Conservation (phyloP, 2,888 invertebrate species). For the Physocephala rufipes region DNA sequence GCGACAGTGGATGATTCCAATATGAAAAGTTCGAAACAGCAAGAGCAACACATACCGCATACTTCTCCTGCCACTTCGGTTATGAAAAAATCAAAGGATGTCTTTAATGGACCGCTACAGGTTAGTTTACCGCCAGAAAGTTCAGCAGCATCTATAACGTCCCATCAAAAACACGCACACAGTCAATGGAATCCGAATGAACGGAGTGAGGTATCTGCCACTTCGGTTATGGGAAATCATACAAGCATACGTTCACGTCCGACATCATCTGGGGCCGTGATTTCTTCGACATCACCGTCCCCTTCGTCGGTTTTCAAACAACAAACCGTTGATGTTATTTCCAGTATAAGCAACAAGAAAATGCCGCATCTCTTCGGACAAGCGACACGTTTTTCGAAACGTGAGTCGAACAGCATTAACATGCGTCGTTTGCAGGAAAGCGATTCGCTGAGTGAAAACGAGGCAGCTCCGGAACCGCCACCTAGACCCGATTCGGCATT, state of each 20-base stretch:
- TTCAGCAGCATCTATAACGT: constrained; percentile 50
- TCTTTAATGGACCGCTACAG: constrained; percentile 75
- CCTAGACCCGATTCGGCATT: constrained; percentile 64
- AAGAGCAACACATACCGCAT: constrained; percentile 39
- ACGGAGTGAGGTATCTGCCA: constrained; percentile 43
- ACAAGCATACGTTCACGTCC: constrained; percentile 52
- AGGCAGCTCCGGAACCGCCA: constrained; percentile 65
- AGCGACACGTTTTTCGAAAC: constrained; percentile 62
- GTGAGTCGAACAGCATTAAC: constrained; percentile 65
- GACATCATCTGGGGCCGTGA: constrained; percentile 33
- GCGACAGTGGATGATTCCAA: constrained; percentile 23
- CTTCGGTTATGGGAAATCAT: constrained; percentile 32
- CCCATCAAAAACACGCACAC: constrained; percentile 39
- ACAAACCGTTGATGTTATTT: constrained; percentile 66
- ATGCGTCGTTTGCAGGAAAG: constrained; percentile 66
- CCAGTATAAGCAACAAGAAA: constrained; percentile 65
- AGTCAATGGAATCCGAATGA: constrained; percentile 50
- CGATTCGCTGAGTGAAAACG: constrained; percentile 66
- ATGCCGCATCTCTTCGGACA: constrained; percentile 66
- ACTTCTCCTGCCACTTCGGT: constrained; percentile 33
- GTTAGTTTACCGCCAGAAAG: constrained; percentile 75
- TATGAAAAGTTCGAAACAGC: constrained; percentile 16
- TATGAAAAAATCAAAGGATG: constrained; percentile 51
- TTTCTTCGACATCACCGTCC: constrained; percentile 18
- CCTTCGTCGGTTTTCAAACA: constrained; percentile 58